Evolutionary conservation across 2,797 vertebrate genomes (phyloP), one percentile per base, ranked within the genome.

Genomic region (Crocidura indochinensis): DNA sequence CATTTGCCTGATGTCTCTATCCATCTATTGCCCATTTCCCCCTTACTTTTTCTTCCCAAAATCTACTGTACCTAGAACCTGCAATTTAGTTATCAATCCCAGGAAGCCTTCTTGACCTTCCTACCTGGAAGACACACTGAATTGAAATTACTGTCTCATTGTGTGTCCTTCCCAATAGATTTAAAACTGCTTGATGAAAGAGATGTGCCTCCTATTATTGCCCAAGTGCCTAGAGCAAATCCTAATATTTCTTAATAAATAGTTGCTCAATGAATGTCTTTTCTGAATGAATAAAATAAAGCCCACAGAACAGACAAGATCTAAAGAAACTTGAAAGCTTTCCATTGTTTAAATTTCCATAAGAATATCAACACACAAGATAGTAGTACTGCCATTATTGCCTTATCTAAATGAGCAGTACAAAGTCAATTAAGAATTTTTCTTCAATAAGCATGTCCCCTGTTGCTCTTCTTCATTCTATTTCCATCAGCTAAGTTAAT

Each of bases 1-100:
- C 56, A 26, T 88, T 91, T 84, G 53, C 78, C 73, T 87, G 38
- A 87, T 84, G 77, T 68, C 29, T 88, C 44, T 69, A 84, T 82
- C 22, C 6, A 9, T 72, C 71, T 90, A 47, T 83, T 71, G 9
- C 6, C 31, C 22, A 62, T 31, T 31, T 56, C 15, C 49, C 19
- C 22, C 24, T 73, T 12, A n/a, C 24, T 49, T 24, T 71, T 60
- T 71, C 68, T 44, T 74, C 15, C 24, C 47, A 64, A 14, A 15
- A 53, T 81, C 78, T 65, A 64, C 49, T 68, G 1, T 78, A 68
- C 8, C 26, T 87, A 68, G 38, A 72, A 91, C 88, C 12, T 24
- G 38, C 24, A 47, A 12, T 26, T 77, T 27, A 17, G 29, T 8
- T 65, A 14, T 83, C 56, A 8, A 29, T 80, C 76, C 47, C 19